Conservation (phyloP, 2,113 vertebrate genomes). For the Fukomys damarensis region DNA sequence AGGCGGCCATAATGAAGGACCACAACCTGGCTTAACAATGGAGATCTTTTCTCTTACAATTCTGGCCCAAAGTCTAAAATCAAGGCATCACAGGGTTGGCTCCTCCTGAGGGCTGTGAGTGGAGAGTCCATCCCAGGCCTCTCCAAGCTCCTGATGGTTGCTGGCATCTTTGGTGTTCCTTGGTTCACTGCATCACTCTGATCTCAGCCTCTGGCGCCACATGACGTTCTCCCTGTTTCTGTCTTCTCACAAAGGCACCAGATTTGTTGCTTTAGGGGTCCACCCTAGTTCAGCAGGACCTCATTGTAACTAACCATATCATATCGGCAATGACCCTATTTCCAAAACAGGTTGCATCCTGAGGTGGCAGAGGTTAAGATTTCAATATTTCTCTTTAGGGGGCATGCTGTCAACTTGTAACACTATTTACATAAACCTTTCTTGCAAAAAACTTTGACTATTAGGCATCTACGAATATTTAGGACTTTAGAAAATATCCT, state of each 20-base stretch:
- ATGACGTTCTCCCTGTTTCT: neutral
- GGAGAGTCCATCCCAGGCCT: accelerated
- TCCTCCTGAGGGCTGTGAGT: neutral
- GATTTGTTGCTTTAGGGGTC: neutral
- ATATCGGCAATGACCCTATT: neutral
- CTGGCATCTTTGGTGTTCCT: neutral
- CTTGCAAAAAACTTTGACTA: neutral
- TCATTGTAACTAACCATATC: neutral
- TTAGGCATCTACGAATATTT: neutral
- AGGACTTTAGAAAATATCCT: neutral
- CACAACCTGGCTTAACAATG: neutral
- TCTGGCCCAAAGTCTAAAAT: neutral
- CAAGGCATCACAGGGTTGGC: neutral
- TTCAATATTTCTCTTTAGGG: neutral
- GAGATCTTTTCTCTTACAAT: neutral
- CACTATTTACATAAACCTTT: neutral
- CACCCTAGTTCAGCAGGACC: neutral
- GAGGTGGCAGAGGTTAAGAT: neutral
- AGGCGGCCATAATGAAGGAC: neutral
- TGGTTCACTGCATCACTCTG: accelerated
- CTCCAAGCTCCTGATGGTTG: neutral
- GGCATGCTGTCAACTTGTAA: neutral
- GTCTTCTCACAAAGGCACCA: neutral
- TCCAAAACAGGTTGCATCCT: neutral
- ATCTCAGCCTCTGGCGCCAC: accelerated